phyloP scores from a whole-genome alignment of 2,113 vertebrate species.

The Trinectes maculatus region DNA sequence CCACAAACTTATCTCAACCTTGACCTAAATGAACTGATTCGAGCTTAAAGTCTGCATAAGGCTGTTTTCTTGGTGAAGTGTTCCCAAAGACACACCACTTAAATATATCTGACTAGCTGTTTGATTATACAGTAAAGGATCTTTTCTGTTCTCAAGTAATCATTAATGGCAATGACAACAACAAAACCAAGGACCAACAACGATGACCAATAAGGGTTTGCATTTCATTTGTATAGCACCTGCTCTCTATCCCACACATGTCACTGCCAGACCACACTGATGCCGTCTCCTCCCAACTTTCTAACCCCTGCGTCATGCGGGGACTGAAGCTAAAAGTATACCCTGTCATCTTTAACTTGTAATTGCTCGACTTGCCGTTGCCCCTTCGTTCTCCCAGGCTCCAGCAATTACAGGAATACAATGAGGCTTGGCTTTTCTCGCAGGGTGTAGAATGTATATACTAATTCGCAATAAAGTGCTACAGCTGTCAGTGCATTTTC shows the following conservation, averaged over 20 bases:
- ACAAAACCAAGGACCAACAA: slow-evolving; percentile 4
- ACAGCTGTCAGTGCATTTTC: slow-evolving; percentile 99
- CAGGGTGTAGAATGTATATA: slow-evolving; percentile 95
- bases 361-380: slow-evolving; percentile 91
- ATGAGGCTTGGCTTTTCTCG: slow-evolving; percentile 91
- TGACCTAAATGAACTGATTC: too few species aligned
- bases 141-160: too few species aligned
- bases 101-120: too few species aligned
- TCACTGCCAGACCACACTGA: slow-evolving; percentile 7
- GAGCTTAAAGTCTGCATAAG: too few species aligned
- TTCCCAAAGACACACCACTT: too few species aligned
- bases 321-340: slow-evolving; percentile 87
- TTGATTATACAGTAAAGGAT: too few species aligned
- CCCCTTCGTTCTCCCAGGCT: slow-evolving; percentile 89
- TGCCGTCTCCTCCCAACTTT: slow-evolving; percentile 34
- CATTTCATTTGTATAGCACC: slow-evolving; percentile 45
- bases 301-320: slow-evolving; percentile 75
- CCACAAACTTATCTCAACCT: too few species aligned
- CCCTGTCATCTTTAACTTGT: slow-evolving; percentile 90
- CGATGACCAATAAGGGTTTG: slow-evolving; percentile 21
- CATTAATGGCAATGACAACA: background rate
- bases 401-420: slow-evolving; percentile 97
- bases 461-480: slow-evolving; percentile 99
- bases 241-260: slow-evolving; percentile 27
- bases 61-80: too few species aligned